Percentiles rank a stretch among this genome's conserved stretches.
Evolutionary conservation across 2,888 invertebrate species (phyloP).

Genomic region (Graphium colonna): DNA sequence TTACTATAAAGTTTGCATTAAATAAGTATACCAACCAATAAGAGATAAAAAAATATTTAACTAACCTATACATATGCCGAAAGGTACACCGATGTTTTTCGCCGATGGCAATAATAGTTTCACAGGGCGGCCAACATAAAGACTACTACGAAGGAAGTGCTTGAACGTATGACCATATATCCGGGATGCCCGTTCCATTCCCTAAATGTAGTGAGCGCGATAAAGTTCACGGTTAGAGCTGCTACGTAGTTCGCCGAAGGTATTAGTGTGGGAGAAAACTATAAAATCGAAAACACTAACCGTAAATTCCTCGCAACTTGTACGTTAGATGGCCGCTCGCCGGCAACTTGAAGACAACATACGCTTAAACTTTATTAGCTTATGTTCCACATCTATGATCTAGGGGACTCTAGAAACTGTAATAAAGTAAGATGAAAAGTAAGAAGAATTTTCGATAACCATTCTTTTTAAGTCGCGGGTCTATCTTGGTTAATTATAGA

Average conservation of each 20-base stretch:
- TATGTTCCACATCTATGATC: not conserved
- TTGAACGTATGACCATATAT: constrained; percentile 32
- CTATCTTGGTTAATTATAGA: too few species aligned
- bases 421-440: too few species aligned
- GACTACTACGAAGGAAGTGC: constrained; percentile 27
- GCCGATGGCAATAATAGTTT: constrained; percentile 13
- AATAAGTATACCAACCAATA: not conserved
- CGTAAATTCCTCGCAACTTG: constrained; percentile 40
- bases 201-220: constrained; percentile 49
- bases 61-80: not conserved
- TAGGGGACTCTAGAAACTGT: not conserved
- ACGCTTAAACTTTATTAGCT: constrained; percentile 21
- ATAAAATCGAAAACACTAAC: constrained; percentile 53
- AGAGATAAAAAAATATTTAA: not conserved
- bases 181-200: constrained; percentile 48
- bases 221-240: constrained; percentile 56
- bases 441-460: too few species aligned
- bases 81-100: constrained; percentile 2
- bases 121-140: constrained; percentile 13
- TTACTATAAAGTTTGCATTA: too few species aligned
- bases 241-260: constrained; percentile 43
- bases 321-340: constrained; percentile 14
- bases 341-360: constrained; percentile 20
- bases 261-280: constrained; percentile 52
- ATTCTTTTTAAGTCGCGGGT: too few species aligned